Base-by-base conservation (phyloP, 2,113 vertebrate genomes). In the Cyprinodon tularosa region DNA sequence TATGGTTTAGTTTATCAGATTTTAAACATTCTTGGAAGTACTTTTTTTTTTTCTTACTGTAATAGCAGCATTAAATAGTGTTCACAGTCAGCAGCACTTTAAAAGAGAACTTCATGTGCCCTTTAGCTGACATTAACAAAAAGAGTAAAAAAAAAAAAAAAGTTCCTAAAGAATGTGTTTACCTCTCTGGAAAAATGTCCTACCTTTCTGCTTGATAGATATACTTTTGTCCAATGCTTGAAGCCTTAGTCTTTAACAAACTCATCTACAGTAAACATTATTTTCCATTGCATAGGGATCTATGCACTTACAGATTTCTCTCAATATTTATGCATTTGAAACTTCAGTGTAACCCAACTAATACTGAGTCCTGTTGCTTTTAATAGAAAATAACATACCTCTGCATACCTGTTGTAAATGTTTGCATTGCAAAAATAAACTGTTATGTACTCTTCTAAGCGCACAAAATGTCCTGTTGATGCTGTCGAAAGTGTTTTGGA, bases 401-500 rank as follows among this genome's bases (percentile, higher is more conserved):
- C 13, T 63, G 64, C 83, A 11, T 59, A 79, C 63, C 53, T 74
- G 63, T 76, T 67, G 29, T 71, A 63, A 76, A 59, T 88, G 87
- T 88, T 88, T 89, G 73, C 65, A 36, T 8, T 83, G 62, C 2
- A 2, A 76, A 85, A 78, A 85, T 72, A 80, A 90, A 83, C 68
- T 36, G 72, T 84, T 89, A 57, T 71, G 78, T 60, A 81, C 74
- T 77, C 66, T 68, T 74, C 17, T n/a, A n/a, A 9, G 17, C n/a
- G 20, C 60, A 70, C 66, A 59, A 60, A 38, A 71, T 38, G 15
- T 67, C 64, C 68, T 62, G 39, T 45, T 44, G 13, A 62, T 50
- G 68, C 75, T 84, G 80, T 88, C 81, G 87, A 89, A 77, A 83
- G 48, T 68, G 75, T 81, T 89, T 66, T 76, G 76, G 77, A 83